A percentile compares a stretch with the other conserved stretches of the same genome.
Evolutionary conservation across 2,888 invertebrate genomes (phyloP).

Genomic region (Acleris sparsana): DNA sequence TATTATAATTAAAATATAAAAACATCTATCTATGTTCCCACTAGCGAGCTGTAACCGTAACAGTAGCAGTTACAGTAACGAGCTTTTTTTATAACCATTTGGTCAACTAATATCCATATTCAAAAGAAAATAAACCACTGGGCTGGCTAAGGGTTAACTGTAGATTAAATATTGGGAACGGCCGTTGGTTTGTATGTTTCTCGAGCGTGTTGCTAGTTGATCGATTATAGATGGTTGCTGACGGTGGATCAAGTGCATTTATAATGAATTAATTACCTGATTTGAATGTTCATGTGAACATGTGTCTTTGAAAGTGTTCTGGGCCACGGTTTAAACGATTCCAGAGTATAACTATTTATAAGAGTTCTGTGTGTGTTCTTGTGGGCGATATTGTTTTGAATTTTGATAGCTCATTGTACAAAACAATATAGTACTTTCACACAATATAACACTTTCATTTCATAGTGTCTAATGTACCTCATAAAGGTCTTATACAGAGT

Average conservation of each 20-base stretch:
- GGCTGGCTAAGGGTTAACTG: too few relatives aligned
- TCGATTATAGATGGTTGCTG: background rate
- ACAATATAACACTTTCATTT: constrained; percentile 66
- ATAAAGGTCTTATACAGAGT: background rate
- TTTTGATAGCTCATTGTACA: constrained; percentile 63
- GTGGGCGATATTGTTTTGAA: constrained; percentile 75
- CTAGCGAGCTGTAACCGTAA: too few relatives aligned
- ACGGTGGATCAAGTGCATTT: background rate
- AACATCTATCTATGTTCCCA: too few relatives aligned
- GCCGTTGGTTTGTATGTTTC: background rate
- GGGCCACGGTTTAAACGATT: constrained; percentile 51
- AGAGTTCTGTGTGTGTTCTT: constrained; percentile 59
- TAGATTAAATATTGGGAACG: too few relatives aligned
- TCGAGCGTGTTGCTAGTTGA: background rate
- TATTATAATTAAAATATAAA: too few relatives aligned
- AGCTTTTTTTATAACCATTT: too few relatives aligned
- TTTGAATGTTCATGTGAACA: constrained; percentile 6
- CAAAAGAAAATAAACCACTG: too few relatives aligned
- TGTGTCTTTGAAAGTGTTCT: constrained; percentile 17
- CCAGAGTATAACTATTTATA: constrained; percentile 60
- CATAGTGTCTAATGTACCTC: constrained; percentile 24
- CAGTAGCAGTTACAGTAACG: too few relatives aligned
- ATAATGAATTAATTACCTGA: background rate
- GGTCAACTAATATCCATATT: too few relatives aligned
- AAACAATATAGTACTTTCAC: constrained; percentile 81